Base-by-base conservation (phyloP, 2,888 invertebrate species). In the Actias luna region DNA sequence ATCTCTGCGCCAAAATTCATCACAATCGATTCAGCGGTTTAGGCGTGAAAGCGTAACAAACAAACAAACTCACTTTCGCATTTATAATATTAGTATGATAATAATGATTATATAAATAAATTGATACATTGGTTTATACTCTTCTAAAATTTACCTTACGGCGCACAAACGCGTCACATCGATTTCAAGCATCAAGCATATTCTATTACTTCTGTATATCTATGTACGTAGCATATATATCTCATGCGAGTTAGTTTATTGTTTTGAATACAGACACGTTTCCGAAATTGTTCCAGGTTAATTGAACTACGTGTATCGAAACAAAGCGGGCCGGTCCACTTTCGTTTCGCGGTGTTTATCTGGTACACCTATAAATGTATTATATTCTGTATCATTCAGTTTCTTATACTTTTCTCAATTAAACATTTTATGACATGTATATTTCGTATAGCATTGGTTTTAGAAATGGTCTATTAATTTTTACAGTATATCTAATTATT, bases 251-350 rank as follows among this genome's bases (percentile, higher is more conserved):
- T 33, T 52, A 29, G 55, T 62, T 55, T 55, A 55, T 58, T 74
- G 70, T 74, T 74, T 66, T 64, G 60, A 63, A 63, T 74, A 63
- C 18, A 57, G 61, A 64, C 74, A 74, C 74, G 74, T 74, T 69
- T 62, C 50, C 65, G 55, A 65, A 66, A 71, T 67, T 67, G 71
- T 70, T 72, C 67, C 66, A 60, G 62, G 62, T 59, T 59, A 73
- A 66, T 70, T 65, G 46, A 60, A 59, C 59, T 42, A n/a, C 29
- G 39, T 59, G 27, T 27, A 2, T 18, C 27, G n/a, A 27, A 42
- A 46, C 29, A n/a, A 42, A 18, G 25, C 46, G 16, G 27, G 59
- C 59, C 25, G 29, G 29, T 29, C 29, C 29, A 55, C 55, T 55
- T 55, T 55, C 55, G 29, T 55, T 55, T 29, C 29, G 12, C 25